These are phyloP conservation scores for Pseudotriccus pelzelni DNA, from an alignment of 2,797 vertebrate species.

Conservation along the genomic window DNA sequence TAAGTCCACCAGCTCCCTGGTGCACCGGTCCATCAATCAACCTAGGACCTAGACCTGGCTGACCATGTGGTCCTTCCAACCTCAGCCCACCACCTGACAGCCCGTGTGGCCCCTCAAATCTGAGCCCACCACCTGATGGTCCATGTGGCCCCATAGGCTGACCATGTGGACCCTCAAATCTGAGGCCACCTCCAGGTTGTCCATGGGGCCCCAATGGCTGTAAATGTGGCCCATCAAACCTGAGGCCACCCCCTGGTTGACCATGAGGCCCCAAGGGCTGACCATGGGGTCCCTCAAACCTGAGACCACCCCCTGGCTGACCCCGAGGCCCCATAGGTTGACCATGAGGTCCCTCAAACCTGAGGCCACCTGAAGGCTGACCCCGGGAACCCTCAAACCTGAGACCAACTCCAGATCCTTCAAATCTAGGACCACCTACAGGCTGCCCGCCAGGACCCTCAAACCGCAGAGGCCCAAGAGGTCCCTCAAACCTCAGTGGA, in stretches of 20 bases:
- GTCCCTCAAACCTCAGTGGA: conserved; percentile 80
- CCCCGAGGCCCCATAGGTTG: conserved; percentile 73
- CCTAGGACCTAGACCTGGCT: conserved; percentile 74
- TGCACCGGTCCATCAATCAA: conserved; percentile 82
- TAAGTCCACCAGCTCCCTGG: conserved; percentile 76
- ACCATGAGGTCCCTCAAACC: conserved; percentile 84
- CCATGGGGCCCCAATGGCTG: conserved; percentile 75
- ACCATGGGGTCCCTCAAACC: conserved; percentile 83
- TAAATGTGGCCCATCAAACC: conserved; percentile 83
- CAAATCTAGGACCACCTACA: conserved; percentile 80
- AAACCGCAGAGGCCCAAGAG: conserved; percentile 78
- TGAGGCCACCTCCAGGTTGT: conserved; percentile 73
- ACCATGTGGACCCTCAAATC: conserved; percentile 84
- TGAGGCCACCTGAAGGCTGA: conserved; percentile 81
- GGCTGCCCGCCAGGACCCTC: conserved; percentile 79
- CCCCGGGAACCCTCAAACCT: conserved; percentile 84
- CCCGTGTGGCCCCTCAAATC: conserved; percentile 81
- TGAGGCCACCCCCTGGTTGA: conserved; percentile 78
- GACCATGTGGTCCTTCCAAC: conserved; percentile 81
- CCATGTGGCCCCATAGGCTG: conserved; percentile 72
- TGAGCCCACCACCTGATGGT: conserved; percentile 74
- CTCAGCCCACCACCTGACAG: conserved; percentile 77
- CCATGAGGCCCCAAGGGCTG: conserved; percentile 79
- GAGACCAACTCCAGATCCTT: conserved; percentile 78
- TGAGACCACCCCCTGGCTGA: conserved; percentile 80